Evolutionary conservation across 64 coral and sea anemone genomes (phyloP).

Genomic region (Trachythela sp.): DNA sequence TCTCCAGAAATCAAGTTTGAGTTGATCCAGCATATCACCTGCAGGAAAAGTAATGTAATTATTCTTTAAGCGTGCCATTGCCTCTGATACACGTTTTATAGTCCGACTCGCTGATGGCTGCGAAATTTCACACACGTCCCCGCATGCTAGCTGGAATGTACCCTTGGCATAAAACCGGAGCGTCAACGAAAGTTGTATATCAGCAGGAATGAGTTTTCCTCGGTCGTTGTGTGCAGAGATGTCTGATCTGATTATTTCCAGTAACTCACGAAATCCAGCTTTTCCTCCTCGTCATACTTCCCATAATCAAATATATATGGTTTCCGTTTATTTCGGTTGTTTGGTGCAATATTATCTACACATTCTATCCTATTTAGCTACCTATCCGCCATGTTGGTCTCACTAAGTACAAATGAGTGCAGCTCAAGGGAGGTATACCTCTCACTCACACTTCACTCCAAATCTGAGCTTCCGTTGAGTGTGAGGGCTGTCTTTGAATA

Average conservation of each 20-base stretch:
- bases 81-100: not conserved
- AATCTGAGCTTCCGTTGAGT: too few species aligned
- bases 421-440: conserved; percentile 3
- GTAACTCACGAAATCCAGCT: not conserved
- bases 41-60: conserved; percentile 3
- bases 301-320: not conserved
- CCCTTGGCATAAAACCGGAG: not conserved
- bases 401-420: not conserved
- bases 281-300: not conserved
- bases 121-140: too few species aligned
- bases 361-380: not conserved
- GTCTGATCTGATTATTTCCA: not conserved
- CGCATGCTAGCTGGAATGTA: conserved; percentile 5
- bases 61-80: not conserved
- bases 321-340: not conserved
- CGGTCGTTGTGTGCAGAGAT: not conserved
- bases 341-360: not conserved
- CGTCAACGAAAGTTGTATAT: not conserved
- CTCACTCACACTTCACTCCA: not conserved
- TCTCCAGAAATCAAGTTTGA: conserved; percentile 6
- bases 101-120: not conserved
- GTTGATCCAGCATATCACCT: conserved; percentile 8
- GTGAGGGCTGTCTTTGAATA: too few species aligned
- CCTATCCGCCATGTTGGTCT: too few species aligned
- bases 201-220: not conserved